Base-by-base conservation (phyloP, 2,113 vertebrate species). In the Tyto alba region DNA sequence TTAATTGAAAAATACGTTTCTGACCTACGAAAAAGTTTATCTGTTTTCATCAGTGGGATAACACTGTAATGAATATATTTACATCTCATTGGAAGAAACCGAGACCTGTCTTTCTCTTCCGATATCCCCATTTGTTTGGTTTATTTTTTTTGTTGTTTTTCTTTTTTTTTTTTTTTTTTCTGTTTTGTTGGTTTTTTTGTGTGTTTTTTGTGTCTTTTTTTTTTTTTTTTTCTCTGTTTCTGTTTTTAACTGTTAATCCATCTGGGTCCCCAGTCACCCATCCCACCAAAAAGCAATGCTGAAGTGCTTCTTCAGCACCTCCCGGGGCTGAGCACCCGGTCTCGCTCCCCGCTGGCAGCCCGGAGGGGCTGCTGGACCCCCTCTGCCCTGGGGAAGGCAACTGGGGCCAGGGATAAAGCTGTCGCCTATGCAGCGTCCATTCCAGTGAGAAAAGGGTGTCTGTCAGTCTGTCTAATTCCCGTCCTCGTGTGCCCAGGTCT, bases 21-120 rank as follows among this genome's bases (percentile, higher is more conserved):
- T 47, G 81, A 95, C 71, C 95, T 96, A 94, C 10, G 52, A 97
- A 97, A 97, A 97, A 93, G 92, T 98, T 97, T 97, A 87, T 97
- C 93, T 96, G 94, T 96, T 97, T 98, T 97, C 94, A 96, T 95
- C 94, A 95, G 88, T 95, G 92, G 96, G 89, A 95, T 97, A 95
- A 97, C 93, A 96, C 69, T 94, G 87, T 96, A 97, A 97, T 98
- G 95, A 97, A 97, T 97, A 96, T 97, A 98, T 98, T 98, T 98
- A 97, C 97, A 97, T 98, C 92, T 98, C 94, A 97, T 96, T 97
- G 96, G 78, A 85, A 96, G 91, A 95, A 96, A 71, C 40, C 7
- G 20, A 93, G 75, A 81, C 48, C 32, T 45, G 10, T 56, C 75
- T 85, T 81, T 88, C 64, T 88, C 68, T 88, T 91, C 77, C 13